Percentiles rank a stretch among this genome's conserved stretches.
Conservation (phyloP, 2,888 invertebrate species). For the Oxycera nigricornis region DNA sequence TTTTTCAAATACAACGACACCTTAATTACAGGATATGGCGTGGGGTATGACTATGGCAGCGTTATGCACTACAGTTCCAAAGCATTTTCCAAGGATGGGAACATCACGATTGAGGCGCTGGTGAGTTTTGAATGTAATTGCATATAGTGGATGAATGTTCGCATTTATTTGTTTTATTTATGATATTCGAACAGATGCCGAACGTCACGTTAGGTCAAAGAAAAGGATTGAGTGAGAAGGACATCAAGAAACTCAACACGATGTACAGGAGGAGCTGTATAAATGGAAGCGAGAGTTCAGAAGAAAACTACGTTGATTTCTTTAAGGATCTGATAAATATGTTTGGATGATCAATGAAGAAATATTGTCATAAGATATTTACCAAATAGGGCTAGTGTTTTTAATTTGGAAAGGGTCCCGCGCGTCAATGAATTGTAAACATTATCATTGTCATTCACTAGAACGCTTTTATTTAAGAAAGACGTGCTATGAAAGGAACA, state of each 20-base stretch:
- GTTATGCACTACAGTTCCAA: slow-evolving; percentile 76
- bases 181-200: slow-evolving; percentile 44
- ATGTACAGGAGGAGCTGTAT: slow-evolving; percentile 64
- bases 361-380: neutral
- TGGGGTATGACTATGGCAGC: slow-evolving; percentile 74
- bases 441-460: too few species aligned
- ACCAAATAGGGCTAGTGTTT: too few species aligned
- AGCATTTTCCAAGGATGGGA: slow-evolving; percentile 74
- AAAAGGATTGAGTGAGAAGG: slow-evolving; percentile 64
- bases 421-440: too few species aligned
- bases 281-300: slow-evolving; percentile 13
- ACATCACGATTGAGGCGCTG: slow-evolving; percentile 70
- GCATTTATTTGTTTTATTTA: neutral
- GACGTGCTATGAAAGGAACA: too few species aligned
- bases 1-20: slow-evolving; percentile 72
- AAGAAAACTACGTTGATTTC: neutral
- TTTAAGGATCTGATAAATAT: slow-evolving; percentile 17
- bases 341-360: slow-evolving; percentile 6
- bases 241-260: slow-evolving; percentile 63
- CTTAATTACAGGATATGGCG: slow-evolving; percentile 70
- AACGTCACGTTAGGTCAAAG: slow-evolving; percentile 65
- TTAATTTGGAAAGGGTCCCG: too few species aligned
- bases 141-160: neutral
- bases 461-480: too few species aligned
- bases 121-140: slow-evolving; percentile 51